Base-by-base conservation (phyloP, 2,113 vertebrate species). In the Pithys albifrons region DNA sequence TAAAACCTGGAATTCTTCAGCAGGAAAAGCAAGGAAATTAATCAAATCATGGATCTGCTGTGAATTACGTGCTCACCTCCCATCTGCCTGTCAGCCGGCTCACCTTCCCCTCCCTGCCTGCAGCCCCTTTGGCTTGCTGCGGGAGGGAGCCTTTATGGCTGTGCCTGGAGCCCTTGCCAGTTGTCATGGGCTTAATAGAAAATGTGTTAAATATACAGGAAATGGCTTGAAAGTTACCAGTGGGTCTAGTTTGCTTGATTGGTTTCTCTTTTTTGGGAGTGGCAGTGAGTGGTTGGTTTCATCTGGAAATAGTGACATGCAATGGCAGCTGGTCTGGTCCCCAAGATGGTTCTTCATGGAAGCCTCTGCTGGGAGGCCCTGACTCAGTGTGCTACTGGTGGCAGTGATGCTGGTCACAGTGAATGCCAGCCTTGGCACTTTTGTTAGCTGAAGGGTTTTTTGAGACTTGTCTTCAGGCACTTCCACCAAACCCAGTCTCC, bases 171-270 rank as follows among this genome's bases (percentile, higher is more conserved):
- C 92, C 83, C 54, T 92, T 71, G 14, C 96, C 83, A 67, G 95
- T 97, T 96, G 92, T 96, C 88, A 9, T 92, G 85, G 67, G 86
- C 93, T 95, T 97, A 96, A 94, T 95, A 95, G 95, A 95, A 96
- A 96, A 96, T 93, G 91, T 94, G 95, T 94, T 96, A 95, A 96
- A 94, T 93, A 92, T 94, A 96, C 95, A 94, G 95, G 95, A 97
- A 96, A 93, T 93, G 83, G 69, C 95, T 79, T 90, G 90, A 93
- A 91, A 94, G 93, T 96, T 95, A 96, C 92, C 88, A 83, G 74
- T 20, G 59, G 65, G 43, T 77, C 74, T 84, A 84, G 85, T 90
- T 95, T 74, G 57, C 80, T 93, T 94, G 93, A 93, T 93, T 96
- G 94, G 81, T 94, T 96, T 93, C 93, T 90, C 59, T 52, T 88